phyloP scores from a whole-genome alignment of 1,140 invertebrate genomes.

The Nasonia vitripennis region DNA sequence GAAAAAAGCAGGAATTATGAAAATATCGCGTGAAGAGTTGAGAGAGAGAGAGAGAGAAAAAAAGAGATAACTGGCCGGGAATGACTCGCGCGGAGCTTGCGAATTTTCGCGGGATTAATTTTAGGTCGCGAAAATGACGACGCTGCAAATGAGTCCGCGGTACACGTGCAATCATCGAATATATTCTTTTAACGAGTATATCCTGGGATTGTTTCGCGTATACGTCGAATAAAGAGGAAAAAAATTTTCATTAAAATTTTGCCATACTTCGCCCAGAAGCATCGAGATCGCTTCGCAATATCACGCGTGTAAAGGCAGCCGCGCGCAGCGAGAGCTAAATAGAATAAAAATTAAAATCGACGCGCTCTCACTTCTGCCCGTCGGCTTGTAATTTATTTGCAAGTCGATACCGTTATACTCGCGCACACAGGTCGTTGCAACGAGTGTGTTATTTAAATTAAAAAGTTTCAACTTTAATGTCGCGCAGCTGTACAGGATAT shows the following conservation, averaged over 20 bases:
- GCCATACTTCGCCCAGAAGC: too few species aligned
- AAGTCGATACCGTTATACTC: not conserved
- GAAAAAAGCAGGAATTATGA: slow-evolving; percentile 20
- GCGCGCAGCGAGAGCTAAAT: not conserved
- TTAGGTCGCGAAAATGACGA: not conserved
- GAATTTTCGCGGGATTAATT: slow-evolving; percentile 19
- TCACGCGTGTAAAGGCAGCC: not conserved
- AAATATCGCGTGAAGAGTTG: not conserved
- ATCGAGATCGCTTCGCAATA: too few species aligned
- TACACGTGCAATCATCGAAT: too few species aligned
- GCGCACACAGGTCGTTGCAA: not conserved
- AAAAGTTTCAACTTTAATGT: slow-evolving; percentile 23
- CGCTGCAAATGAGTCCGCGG: too few species aligned
- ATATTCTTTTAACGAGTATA: too few species aligned
- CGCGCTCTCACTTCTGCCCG: not conserved
- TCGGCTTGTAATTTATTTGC: not conserved
- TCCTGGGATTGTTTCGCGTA: too few species aligned
- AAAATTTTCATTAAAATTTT: not conserved
- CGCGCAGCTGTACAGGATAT: not conserved
- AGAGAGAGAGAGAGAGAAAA: too few species aligned
- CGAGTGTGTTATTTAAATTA: slow-evolving; percentile 20
- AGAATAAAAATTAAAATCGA: slow-evolving; percentile 33
- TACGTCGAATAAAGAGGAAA: too few species aligned
- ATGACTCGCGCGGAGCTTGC: not conserved
- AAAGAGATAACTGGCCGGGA: not conserved